Percentiles rank a stretch among this genome's conserved stretches.
Evolutionary conservation across 2,113 vertebrate species (phyloP).

Genomic region (Muscicapa adusta): DNA sequence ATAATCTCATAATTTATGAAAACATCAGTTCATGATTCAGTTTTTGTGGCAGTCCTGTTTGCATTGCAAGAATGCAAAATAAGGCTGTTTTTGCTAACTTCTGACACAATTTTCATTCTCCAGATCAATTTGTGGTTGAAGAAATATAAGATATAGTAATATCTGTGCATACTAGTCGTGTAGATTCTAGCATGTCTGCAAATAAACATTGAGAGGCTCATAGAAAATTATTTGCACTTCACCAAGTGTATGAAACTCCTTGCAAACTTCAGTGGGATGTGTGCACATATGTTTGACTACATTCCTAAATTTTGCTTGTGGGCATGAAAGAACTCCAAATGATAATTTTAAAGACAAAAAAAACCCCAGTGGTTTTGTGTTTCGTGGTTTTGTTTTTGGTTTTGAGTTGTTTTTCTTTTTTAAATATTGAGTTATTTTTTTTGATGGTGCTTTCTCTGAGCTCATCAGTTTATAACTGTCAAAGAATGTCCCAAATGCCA

Average conservation of each 20-base stretch:
- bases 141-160: not conserved
- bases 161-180: not conserved
- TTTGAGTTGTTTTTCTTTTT: rapidly evolving
- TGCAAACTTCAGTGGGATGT: not conserved
- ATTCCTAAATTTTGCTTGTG: not conserved
- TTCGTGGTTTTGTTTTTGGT: not conserved
- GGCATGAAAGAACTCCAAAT: not conserved
- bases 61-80: not conserved
- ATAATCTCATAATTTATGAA: not conserved
- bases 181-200: not conserved
- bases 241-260: not conserved
- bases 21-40: not conserved
- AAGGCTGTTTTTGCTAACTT: not conserved
- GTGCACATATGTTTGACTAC: not conserved
- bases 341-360: not conserved
- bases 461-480: not conserved
- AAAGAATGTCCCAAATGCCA: not conserved
- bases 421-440: not conserved
- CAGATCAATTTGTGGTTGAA: not conserved
- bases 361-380: rapidly evolving
- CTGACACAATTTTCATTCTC: not conserved
- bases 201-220: not conserved
- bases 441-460: not conserved
- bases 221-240: not conserved
- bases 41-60: not conserved